Conservation (phyloP, 1,140 invertebrate genomes). For the Atta colombica region DNA sequence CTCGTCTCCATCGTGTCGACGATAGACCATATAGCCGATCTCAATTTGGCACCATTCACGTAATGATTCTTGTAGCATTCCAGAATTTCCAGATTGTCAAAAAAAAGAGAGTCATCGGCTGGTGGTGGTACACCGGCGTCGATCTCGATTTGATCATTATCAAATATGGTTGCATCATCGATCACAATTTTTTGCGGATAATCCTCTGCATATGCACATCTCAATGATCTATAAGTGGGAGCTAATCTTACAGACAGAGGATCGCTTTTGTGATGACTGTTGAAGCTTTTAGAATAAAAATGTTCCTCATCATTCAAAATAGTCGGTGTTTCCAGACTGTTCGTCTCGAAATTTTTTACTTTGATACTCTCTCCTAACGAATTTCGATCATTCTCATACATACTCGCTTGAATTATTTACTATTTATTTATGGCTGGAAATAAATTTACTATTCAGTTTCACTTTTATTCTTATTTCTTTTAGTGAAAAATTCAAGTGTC, state of each 20-base stretch:
- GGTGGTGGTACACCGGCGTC: constrained; percentile 83
- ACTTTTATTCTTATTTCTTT: constrained; percentile 15
- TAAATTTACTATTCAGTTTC: constrained; percentile 35
- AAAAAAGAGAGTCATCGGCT: constrained; percentile 83
- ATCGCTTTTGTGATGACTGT: constrained; percentile 70
- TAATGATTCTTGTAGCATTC: constrained; percentile 81
- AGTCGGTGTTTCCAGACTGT: constrained; percentile 32
- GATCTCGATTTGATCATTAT: constrained; percentile 79
- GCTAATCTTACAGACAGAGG: constrained; percentile 69
- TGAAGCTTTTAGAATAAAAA: constrained; percentile 79
- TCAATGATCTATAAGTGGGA: constrained; percentile 76
- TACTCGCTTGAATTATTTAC: neutral
- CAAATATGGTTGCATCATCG: neutral
- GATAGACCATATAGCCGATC: constrained; percentile 84
- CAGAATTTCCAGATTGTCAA: constrained; percentile 83
- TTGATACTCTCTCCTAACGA: neutral
- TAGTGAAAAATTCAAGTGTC: neutral
- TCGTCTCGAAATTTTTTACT: constrained; percentile 33
- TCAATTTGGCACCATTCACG: constrained; percentile 83
- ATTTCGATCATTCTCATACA: constrained; percentile 44
- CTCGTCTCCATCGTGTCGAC: constrained; percentile 82
- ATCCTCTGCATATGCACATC: constrained; percentile 34
- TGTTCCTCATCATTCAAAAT: constrained; percentile 57
- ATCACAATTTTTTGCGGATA: constrained; percentile 69
- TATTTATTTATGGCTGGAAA: constrained; percentile 1